Evolutionary conservation across 2,797 vertebrate species (phyloP).

Genomic region (Amniataba percoides): DNA sequence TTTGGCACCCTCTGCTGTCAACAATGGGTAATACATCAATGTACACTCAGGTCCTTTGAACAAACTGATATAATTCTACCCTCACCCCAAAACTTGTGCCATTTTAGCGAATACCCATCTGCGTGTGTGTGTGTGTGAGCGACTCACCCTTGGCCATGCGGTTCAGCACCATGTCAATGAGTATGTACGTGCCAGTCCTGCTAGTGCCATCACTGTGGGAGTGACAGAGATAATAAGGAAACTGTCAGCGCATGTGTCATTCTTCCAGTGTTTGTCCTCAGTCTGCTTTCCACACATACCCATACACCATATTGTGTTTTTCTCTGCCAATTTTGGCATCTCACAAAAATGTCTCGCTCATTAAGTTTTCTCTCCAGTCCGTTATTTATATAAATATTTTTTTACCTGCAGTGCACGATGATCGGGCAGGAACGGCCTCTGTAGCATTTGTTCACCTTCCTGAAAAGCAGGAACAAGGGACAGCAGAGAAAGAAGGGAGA

Average conservation of each 20-base stretch:
- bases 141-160: constrained; percentile 96
- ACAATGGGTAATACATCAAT: neutral
- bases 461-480: constrained; percentile 78
- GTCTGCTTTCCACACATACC: neutral
- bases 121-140: neutral
- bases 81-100: constrained; percentile 1
- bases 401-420: constrained; percentile 98
- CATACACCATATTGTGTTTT: neutral
- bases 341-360: neutral
- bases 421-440: constrained; percentile 97
- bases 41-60: no score
- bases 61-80: neutral
- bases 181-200: constrained; percentile 94
- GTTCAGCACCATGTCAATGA: constrained; percentile 98
- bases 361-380: no score
- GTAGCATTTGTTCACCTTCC: constrained; percentile 99
- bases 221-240: constrained; percentile 9
- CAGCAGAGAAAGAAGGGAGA: constrained; percentile 45
- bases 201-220: constrained; percentile 90
- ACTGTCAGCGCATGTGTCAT: constrained; percentile 2
- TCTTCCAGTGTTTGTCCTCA: neutral
- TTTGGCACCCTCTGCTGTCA: constrained; percentile 38
- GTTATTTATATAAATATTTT: neutral
- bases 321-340: neutral
- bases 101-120: neutral